Evolutionary conservation across 2,113 vertebrate species (phyloP).

Genomic region (Chitala chitala): DNA sequence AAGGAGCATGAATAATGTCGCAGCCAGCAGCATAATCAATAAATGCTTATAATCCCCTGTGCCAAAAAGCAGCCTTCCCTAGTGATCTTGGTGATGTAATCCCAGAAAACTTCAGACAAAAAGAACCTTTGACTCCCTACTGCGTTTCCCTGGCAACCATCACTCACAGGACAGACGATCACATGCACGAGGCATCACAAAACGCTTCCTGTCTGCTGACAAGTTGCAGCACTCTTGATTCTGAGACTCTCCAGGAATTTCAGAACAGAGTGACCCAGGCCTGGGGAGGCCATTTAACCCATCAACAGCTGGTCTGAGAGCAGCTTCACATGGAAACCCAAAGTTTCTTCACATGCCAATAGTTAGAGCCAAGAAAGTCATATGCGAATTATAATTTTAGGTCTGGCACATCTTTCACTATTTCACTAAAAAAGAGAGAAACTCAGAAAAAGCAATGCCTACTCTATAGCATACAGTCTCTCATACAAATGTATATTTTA

Average conservation of each 20-base stretch:
- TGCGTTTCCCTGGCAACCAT: not conserved
- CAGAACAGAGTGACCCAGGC: not conserved
- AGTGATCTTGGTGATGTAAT: slow-evolving; percentile 7
- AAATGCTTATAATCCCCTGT: too few relatives aligned
- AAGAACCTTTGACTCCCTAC: not conserved
- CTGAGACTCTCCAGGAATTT: not conserved
- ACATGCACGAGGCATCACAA: not conserved
- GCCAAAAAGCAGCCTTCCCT: not conserved
- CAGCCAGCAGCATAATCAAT: too few relatives aligned
- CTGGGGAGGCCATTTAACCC: not conserved
- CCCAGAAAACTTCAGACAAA: not conserved
- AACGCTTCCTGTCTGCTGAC: not conserved
- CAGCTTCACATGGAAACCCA: not conserved
- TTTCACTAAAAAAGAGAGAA: too few relatives aligned
- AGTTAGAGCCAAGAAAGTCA: not conserved
- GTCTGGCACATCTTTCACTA: too few relatives aligned
- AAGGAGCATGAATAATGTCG: too few relatives aligned
- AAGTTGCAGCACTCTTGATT: slow-evolving; percentile 5
- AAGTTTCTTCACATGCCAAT: not conserved
- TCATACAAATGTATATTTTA: not conserved
- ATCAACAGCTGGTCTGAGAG: not conserved
- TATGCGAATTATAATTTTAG: too few relatives aligned
- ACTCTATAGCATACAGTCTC: not conserved
- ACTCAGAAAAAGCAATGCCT: not conserved
- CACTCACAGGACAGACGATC: not conserved